phyloP scores from a whole-genome alignment of 1,140 invertebrate genomes.

The Globodera rostochiensis region DNA sequence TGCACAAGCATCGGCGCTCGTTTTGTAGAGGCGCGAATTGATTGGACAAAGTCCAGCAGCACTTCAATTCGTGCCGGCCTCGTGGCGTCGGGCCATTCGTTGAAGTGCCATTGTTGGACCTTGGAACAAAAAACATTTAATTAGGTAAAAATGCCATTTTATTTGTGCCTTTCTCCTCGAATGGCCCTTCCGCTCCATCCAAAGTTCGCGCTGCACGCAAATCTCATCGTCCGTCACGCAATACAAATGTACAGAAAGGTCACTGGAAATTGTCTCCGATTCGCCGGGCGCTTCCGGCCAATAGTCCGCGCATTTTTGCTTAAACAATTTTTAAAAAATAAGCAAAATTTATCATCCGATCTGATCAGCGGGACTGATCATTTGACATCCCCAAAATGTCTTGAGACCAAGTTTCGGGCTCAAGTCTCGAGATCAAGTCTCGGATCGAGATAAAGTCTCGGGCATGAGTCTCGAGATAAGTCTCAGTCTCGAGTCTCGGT shows the following conservation, averaged over 20 bases:
- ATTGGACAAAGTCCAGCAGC: constrained; percentile 47
- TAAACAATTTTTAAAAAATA: neutral
- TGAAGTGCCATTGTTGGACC: constrained; percentile 56
- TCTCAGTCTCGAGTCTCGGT: too few relatives aligned
- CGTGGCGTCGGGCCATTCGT: constrained; percentile 45
- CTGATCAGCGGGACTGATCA: neutral
- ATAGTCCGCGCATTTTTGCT: constrained; percentile 52
- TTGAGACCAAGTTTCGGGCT: constrained; percentile 3
- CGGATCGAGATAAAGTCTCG: too few relatives aligned
- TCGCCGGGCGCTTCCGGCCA: constrained; percentile 52
- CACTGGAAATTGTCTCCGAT: constrained; percentile 31
- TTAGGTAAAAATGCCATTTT: constrained; percentile 1
- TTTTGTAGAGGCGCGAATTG: constrained; percentile 38
- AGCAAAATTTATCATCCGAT: too few relatives aligned
- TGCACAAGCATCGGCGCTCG: constrained; percentile 44
- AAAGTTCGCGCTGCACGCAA: constrained; percentile 51
- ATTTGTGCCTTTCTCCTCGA: constrained; percentile 44
- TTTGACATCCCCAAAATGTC: too few relatives aligned
- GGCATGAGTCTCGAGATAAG: too few relatives aligned
- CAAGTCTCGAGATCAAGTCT: neutral
- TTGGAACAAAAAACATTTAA: constrained; percentile 11
- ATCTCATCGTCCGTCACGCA: constrained; percentile 54
- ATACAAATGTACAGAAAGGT: constrained; percentile 45
- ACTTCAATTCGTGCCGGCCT: constrained; percentile 36
- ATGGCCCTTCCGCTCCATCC: constrained; percentile 41